Conservation (phyloP, 2,797 vertebrate genomes). For the Urosaurus nigricauda region DNA sequence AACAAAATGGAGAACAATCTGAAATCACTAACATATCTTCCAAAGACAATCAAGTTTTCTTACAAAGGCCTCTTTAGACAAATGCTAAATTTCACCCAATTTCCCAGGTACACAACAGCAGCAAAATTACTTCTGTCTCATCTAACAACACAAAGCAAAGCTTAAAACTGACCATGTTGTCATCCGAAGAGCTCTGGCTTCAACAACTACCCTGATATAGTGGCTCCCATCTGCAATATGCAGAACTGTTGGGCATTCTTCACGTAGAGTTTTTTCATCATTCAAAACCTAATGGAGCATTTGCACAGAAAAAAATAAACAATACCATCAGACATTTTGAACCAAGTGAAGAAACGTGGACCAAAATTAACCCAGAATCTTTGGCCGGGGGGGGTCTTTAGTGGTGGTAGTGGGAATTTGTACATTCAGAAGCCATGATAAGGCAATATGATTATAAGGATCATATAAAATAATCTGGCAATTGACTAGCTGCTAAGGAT, state of each 20-base stretch:
- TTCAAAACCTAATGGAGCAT: constrained; percentile 13
- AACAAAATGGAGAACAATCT: too few relatives aligned
- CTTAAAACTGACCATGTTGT: constrained; percentile 3
- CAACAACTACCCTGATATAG: constrained; percentile 18
- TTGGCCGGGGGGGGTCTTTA: neutral
- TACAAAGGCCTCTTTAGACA: neutral
- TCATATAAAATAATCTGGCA: neutral
- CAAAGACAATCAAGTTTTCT: too few relatives aligned
- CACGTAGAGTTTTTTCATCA: neutral
- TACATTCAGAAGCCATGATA: neutral
- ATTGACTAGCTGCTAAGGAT: too few relatives aligned
- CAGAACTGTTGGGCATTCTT: neutral
- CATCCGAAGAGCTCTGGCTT: neutral
- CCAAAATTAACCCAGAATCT: neutral
- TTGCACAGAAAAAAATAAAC: neutral
- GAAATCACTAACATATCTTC: neutral
- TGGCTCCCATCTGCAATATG: neutral
- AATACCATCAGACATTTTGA: neutral
- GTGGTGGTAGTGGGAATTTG: neutral
- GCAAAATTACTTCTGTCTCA: neutral
- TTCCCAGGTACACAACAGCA: neutral
- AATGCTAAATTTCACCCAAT: neutral
- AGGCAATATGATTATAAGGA: neutral
- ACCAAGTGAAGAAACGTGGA: neutral
- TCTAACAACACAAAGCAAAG: neutral